Evolutionary conservation across 1,140 invertebrate genomes (phyloP), one percentile per base, ranked within the genome.

Genomic region (Teleogryllus occipitalis): DNA sequence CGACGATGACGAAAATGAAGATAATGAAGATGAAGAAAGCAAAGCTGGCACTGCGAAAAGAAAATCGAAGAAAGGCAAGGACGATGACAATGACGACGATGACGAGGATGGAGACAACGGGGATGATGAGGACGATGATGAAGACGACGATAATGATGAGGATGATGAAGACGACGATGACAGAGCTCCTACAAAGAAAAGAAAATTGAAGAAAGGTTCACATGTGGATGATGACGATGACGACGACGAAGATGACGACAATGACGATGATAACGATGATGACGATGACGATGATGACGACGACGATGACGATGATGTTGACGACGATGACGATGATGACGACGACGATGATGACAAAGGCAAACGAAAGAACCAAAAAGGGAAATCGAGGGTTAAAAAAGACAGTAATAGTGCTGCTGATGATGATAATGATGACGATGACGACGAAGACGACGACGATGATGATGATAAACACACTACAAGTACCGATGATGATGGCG

Each of bases 111-210:
- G 82, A 14, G 78, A 75, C 47, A 83, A 85, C 15, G 85, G 81
- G 18, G 78, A 47, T 47, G 85, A 81, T 82, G 84, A 84, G 78
- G 76, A 77, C 14, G 83, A 85, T 8, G 81, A 84, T 81, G 82
- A 84, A 8, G 85, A 82, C 47, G 84, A 83, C 78, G 83, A 86
- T 81, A 3, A 48, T 12, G 15, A 72, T 47, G 48, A 47, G 0
- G 74, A 74, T 27, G 76, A 77, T 76, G 75, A 77, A 48, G 79
- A 80, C 15, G 76, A 47, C 6, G 15, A 76, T 22, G 47, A 80
- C 14, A 73, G 22, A 14, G 76, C 76, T 15, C 27, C 27, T 39
- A 5, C 27, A 39, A 39, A 39, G 27, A 39, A 39, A 39, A 39
- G 27, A 39, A 39, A 39, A 39, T 39, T 5, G 1, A 39, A 39